These are phyloP conservation scores for Ernsta delagoae DNA, from an alignment of 2,888 invertebrate species.

Conservation along the genomic window DNA sequence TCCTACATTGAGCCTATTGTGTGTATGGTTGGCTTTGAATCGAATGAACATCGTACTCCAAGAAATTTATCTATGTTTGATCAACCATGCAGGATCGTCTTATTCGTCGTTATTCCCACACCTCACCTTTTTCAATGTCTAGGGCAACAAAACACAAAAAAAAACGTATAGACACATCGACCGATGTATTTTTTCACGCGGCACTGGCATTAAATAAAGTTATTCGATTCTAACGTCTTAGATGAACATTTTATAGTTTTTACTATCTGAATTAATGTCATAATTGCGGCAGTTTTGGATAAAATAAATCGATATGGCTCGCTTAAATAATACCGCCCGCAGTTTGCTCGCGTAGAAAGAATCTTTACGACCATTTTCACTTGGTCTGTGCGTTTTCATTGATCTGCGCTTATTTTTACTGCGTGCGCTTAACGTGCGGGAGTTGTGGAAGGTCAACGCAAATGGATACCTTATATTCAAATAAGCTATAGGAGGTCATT, in stretches of 20 bases:
- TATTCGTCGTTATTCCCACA: conserved; percentile 70
- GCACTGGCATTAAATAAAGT: conserved; percentile 67
- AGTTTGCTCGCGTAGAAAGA: conserved; percentile 58
- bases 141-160: conserved; percentile 44
- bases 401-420: conserved; percentile 48
- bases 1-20: conserved; percentile 49
- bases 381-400: conserved; percentile 59
- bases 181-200: conserved; percentile 60
- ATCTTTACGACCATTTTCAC: conserved; percentile 57
- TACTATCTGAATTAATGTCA: conserved; percentile 81
- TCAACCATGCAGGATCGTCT: conserved; percentile 60
- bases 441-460: conserved; percentile 49
- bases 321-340: conserved; percentile 80
- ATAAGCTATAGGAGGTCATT: conserved; percentile 66
- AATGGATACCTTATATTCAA: conserved; percentile 49
- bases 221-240: conserved; percentile 74
- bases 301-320: conserved; percentile 79
- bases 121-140: conserved; percentile 58
- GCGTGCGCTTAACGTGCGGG: conserved; percentile 43
- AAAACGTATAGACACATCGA: conserved; percentile 47
- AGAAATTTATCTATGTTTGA: conserved; percentile 65
- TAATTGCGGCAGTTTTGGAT: conserved; percentile 80
- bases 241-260: conserved; percentile 74
- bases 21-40: conserved; percentile 43
- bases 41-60: conserved; percentile 51